A percentile compares a stretch with the other conserved stretches of the same genome.
These are phyloP conservation scores for Periplaneta americana DNA, from an alignment of 1,140 invertebrate genomes.

Conservation along the genomic window DNA sequence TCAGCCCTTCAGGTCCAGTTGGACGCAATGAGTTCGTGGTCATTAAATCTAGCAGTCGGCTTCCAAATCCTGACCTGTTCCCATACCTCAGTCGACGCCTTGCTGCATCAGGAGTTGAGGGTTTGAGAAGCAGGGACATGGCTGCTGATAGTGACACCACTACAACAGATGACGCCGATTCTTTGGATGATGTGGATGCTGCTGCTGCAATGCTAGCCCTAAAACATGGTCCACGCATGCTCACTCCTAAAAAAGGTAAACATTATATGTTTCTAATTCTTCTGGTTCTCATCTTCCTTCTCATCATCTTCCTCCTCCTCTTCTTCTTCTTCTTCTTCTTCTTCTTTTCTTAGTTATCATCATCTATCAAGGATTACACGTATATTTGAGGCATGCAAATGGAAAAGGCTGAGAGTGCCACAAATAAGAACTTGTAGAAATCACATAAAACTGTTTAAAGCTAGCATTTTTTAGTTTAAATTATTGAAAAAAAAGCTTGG, in stretches of 20 bases:
- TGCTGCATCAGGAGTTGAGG: slow-evolving; percentile 42
- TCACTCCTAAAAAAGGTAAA: slow-evolving; percentile 45
- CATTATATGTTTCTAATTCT: too few relatives aligned
- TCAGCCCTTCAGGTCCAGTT: background rate
- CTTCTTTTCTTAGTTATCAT: too few relatives aligned
- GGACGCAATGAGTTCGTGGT: background rate
- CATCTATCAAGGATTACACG: too few relatives aligned
- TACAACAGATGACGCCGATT: slow-evolving; percentile 20
- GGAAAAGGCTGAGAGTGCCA: too few relatives aligned
- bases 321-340: too few relatives aligned
- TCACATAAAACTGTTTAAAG: too few relatives aligned
- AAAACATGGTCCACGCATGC: slow-evolving; percentile 59
- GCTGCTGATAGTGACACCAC: background rate
- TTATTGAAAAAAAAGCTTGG: too few relatives aligned
- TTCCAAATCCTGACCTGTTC: slow-evolving; percentile 69
- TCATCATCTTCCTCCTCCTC: too few relatives aligned
- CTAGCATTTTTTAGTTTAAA: too few relatives aligned
- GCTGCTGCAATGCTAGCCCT: slow-evolving; percentile 74
- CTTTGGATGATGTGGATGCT: slow-evolving; percentile 61
- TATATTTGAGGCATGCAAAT: too few relatives aligned
- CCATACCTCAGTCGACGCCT: slow-evolving; percentile 68
- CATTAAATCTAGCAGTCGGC: slow-evolving; percentile 29
- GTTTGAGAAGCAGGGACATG: slow-evolving; percentile 18
- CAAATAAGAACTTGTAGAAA: too few relatives aligned
- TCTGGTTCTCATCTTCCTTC: too few relatives aligned